Base-by-base conservation (phyloP, 2,797 vertebrate genomes). In the Betta splendens region DNA sequence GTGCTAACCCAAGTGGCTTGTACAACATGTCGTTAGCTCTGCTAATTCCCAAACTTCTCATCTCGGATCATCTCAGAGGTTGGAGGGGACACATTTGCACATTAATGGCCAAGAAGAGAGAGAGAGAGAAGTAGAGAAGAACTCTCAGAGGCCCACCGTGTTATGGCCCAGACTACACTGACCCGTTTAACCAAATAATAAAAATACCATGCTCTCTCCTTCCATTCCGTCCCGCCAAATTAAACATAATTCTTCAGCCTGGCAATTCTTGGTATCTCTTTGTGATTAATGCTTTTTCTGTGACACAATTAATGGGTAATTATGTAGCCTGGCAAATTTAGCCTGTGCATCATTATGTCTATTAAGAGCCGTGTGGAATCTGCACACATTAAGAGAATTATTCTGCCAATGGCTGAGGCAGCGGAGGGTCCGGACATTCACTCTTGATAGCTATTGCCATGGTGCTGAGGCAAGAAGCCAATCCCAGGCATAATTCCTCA, bases 251-350 rank as follows among this genome's bases (percentile, higher is more conserved):
- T 95, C 91, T 89, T 90, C 86, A 71, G 87, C 90, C 92, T 92
- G 90, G 91, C 93, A 88, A 91, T 93, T 93, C 93, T 94, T 90
- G 0, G 93, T 94, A 95, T 94, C 92, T 94, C 93, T 84, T 93
- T 93, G 91, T 96, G 94, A 97, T 96, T 95, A 97, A 96, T 95
- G 92, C 89, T 88, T 94, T 94, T 93, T 91, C 94, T 92, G 92
- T 93, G 93, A 94, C 91, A 93, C 94, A 95, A 97, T 98, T 98
- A 97, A 96, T 93, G 91, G 89, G 86, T 95, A 95, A 97, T 98
- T 96, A 95, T 91, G 92, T 90, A 91, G 89, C 93, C 92, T 89
- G 90, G 92, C 90, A 92, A 92, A 89, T 94, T 95, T 93, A 73
- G 88, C 91, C 92, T 80, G 92, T 88, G 72, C 89, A 90, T 93